phyloP scores from a whole-genome alignment of 2,113 vertebrate genomes.

The Nothocercus nigrocapillus region DNA sequence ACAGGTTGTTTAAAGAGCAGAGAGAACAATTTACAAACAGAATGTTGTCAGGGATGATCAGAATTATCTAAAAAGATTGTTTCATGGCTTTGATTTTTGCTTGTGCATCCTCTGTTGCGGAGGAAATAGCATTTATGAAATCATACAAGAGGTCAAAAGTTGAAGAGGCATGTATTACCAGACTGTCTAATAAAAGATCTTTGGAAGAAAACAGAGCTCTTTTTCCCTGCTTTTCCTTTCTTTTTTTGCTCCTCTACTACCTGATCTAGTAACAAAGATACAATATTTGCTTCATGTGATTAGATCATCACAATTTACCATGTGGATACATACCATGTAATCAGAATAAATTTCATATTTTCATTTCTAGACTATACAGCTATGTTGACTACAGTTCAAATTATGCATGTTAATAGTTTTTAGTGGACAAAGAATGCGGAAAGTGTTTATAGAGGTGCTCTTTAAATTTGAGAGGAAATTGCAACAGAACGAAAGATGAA shows the following conservation, averaged over 20 bases:
- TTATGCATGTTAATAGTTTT: background rate
- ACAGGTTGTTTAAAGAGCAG: background rate
- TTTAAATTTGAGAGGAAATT: background rate
- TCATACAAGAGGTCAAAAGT: accelerated
- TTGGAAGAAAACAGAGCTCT: background rate
- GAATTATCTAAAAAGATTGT: too few species aligned
- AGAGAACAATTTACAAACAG: background rate
- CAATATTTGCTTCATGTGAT: accelerated
- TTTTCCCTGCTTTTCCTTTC: too few species aligned
- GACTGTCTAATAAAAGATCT: background rate
- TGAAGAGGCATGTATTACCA: accelerated
- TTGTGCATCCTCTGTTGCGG: background rate
- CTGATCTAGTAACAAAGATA: background rate
- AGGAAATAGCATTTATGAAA: background rate
- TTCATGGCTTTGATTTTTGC: background rate
- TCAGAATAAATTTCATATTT: background rate
- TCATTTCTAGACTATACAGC: background rate
- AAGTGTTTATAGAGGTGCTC: background rate
- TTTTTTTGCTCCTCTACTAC: accelerated
- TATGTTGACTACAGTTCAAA: background rate
- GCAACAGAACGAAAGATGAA: background rate
- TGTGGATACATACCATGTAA: background rate
- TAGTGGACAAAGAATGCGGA: background rate
- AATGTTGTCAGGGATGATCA: background rate
- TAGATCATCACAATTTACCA: background rate